Evolutionary conservation across 1,140 invertebrate genomes (phyloP).

Genomic region (Dendrolimus punctatus): DNA sequence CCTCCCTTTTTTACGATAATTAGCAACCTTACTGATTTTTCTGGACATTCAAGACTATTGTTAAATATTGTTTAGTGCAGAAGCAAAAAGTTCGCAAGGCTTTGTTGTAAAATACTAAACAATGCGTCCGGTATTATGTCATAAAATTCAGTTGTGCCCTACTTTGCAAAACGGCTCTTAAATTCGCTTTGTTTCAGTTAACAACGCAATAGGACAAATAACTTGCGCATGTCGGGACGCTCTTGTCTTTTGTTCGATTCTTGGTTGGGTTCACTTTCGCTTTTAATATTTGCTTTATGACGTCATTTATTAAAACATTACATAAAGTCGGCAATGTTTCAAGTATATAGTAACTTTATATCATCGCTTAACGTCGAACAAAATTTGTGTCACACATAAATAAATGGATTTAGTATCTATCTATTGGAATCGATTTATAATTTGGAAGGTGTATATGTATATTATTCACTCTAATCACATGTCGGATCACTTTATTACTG

Average conservation of each 20-base stretch:
- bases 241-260: conserved; percentile 24
- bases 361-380: no score
- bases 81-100: conserved; percentile 45
- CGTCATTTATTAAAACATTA: neutral
- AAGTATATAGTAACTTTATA: no score
- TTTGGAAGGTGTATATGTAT: no score
- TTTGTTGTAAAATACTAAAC: conserved; percentile 32
- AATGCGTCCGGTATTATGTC: conserved; percentile 28
- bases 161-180: conserved; percentile 42
- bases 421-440: no score
- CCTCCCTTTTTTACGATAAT: conserved; percentile 24
- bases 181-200: conserved; percentile 39
- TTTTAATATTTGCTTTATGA: conserved; percentile 27
- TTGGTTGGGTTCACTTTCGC: conserved; percentile 36
- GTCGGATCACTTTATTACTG: no score
- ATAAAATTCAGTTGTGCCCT: conserved; percentile 46
- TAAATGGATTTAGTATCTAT: no score
- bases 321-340: no score
- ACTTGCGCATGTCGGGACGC: conserved; percentile 40
- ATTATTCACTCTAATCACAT: no score
- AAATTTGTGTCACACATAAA: no score
- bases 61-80: conserved; percentile 19
- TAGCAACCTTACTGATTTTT: conserved; percentile 23
- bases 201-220: conserved; percentile 47
- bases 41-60: conserved; percentile 28